Conservation (phyloP, 2,797 vertebrate genomes). For the Carcharodon carcharias region DNA sequence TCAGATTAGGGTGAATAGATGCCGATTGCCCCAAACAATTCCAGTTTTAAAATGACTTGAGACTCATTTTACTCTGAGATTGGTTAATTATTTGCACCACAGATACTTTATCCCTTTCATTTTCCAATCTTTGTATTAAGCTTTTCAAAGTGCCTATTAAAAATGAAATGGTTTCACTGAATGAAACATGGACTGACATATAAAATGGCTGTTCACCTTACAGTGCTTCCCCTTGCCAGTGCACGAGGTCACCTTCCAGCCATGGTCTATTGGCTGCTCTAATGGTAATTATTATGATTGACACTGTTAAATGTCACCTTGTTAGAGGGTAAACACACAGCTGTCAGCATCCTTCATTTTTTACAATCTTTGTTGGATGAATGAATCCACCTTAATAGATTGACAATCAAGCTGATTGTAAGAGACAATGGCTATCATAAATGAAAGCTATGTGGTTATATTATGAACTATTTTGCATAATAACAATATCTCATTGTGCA, state of each 20-base stretch:
- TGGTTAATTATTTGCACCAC: neutral
- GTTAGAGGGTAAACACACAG: conserved; percentile 34
- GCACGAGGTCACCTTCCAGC: neutral
- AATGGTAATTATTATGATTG: conserved; percentile 29
- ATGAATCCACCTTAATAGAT: conserved; percentile 13
- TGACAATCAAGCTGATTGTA: conserved; percentile 25
- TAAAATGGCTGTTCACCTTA: neutral
- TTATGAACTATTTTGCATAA: conserved; percentile 21
- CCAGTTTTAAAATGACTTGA: conserved; percentile 4
- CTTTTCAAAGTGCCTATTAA: neutral
- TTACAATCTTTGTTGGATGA: conserved; percentile 24
- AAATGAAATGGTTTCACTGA: conserved; percentile 17
- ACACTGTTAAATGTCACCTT: conserved; percentile 29
- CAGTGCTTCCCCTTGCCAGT: neutral
- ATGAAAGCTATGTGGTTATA: neutral
- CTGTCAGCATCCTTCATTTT: conserved; percentile 27
- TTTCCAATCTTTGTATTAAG: neutral
- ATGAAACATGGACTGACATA: conserved; percentile 15
- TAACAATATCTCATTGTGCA: neutral
- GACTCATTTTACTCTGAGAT: neutral
- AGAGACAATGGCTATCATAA: conserved; percentile 21
- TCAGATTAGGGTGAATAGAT: neutral
- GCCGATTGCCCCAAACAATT: neutral
- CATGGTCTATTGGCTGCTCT: conserved; percentile 16
- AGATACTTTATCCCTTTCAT: neutral